Evolutionary conservation across 1,140 invertebrate genomes (phyloP), one percentile per base, ranked within the genome.

Genomic region (Steinernema khuongi): DNA sequence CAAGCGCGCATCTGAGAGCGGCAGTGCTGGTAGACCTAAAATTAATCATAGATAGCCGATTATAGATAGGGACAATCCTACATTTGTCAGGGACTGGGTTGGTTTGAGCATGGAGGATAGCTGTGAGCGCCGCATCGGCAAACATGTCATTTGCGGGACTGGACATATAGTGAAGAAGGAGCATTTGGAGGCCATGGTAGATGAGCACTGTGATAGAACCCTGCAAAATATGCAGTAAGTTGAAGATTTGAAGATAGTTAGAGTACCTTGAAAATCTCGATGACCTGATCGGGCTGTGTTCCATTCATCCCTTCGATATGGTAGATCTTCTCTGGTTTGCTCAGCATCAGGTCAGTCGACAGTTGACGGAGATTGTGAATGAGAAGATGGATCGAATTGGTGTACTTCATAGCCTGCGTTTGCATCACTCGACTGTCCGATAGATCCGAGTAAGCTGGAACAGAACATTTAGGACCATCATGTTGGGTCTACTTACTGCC

Each of bases 71-170:
- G 68, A 32, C 31, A 33, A 29, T 26, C 68, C 72, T 17, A 84
- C 81, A 68, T 76, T 82, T 82, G 14, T 79, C 76, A 28, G 82
- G 81, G 43, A 84, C 74, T 19, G 82, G 81, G 70, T 82, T 82
- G 0, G 74, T 74, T 67, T 82, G 73, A 19, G 81, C 81, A 68
- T 82, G 83, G n/a, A 85, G 43, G 69, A 85, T 72, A 1, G 80
- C 92, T 11, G 92, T 91, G 31, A 97, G 87, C 17, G 96, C 91
- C 22, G 94, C 91, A 88, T 99, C 96, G 0, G 96, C 94, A 87
- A 93, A 97, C 93, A 98, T 97, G 86, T 99, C 96, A 83, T 94
- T 93, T 22, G 96, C 91, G 14, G 95, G 94, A 83, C 92, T 94
- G 19, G 94, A 93, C 19, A 91, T 87, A 96, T 96, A 98, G 89